Evolutionary conservation across 37 sponge, comb jelly and placozoan genomes (phyloP), one percentile per base, ranked within the genome.

Genomic region (Chondrosia reniformis): DNA sequence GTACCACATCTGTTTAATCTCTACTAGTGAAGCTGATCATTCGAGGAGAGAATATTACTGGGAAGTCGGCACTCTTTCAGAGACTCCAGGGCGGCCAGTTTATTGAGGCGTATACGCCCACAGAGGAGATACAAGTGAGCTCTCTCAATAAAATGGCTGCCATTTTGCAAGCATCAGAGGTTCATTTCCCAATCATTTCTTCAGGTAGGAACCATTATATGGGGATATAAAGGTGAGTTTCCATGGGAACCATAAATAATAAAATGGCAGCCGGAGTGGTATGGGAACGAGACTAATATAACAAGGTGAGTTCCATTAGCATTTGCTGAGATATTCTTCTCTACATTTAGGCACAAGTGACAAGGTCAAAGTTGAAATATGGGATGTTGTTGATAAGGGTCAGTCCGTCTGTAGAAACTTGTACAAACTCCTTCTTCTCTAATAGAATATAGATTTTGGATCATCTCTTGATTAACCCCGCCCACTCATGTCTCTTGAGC

Each of bases 301-400:
- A n/a, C n/a, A n/a, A n/a, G n/a, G n/a, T n/a, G n/a, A n/a, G n/a
- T n/a, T n/a, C n/a, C n/a, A n/a, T n/a, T n/a, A n/a, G n/a, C n/a
- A n/a, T n/a, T n/a, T n/a, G n/a, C n/a, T n/a, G n/a, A n/a, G n/a
- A 10, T 49, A 49, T 49, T 30, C 74, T 32, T 12, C 41, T 37
- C 8, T 21, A 8, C 27, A 57, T 65, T 3, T 75, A 96, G 97
- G 88, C 1, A 93, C 94, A 24, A 93, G 83, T 77, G 97, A 96
- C 63, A 89, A 88, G 3, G 97, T 93, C 33, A 97, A 93, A 45
- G 95, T 97, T 43, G 97, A 97, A 78, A 77, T 97, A 9, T 97
- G 97, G 97, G 97, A 97, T 55, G 87, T 97, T 10, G 97, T 97
- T 38, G 97, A 97, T 52, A 91, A 94, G 77, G 97, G 94, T 74